Evolutionary conservation across 1,140 invertebrate species (phyloP), one percentile per base, ranked within the genome.

Genomic region (Dufourea novaeangliae): DNA sequence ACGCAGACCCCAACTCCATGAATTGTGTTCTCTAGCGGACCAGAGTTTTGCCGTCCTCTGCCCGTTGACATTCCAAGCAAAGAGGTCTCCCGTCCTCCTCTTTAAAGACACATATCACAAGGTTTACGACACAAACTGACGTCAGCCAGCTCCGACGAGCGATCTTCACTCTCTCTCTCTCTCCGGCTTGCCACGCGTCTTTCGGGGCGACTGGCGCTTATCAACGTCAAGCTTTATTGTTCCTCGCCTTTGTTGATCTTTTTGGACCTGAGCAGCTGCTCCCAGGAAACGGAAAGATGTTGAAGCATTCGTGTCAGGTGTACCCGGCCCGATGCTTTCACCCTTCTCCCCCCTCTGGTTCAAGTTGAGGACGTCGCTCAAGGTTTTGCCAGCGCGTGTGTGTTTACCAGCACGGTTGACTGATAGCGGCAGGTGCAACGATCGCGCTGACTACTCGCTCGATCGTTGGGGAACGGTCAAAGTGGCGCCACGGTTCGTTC

Each of bases 341-440:
- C 22, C 14, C 46, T n/a, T n/a, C n/a, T n/a, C n/a, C n/a, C n/a
- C n/a, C n/a, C n/a, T n/a, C n/a, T 57, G n/a, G 14, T 44, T 44
- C 25, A 56, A 12, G 46, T 34, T 10, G 17, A 46, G 50, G 46
- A 63, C 57, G 25, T n/a, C 11, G 22, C 39, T 10, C 69, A 68
- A 77, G 75, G 67, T 69, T 80, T 64, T 27, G 61, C 17, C 12
- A 44, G n/a, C n/a, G n/a, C n/a, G n/a, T n/a, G n/a, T n/a, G n/a
- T n/a, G n/a, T n/a, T n/a, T 17, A 14, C 41, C 41, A 20, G 44
- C 17, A 20, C 17, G 44, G 17, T 20, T 41, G 63, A 68, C 72
- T 25, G 72, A 74, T 59, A 68, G 64, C 52, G 63, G 8, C 72
- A 68, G 72, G 63, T 75, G 72, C 72, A 44, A 75, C 52, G 72